Conservation (phyloP, 2,888 invertebrate species). For the Campaea margaritaria region DNA sequence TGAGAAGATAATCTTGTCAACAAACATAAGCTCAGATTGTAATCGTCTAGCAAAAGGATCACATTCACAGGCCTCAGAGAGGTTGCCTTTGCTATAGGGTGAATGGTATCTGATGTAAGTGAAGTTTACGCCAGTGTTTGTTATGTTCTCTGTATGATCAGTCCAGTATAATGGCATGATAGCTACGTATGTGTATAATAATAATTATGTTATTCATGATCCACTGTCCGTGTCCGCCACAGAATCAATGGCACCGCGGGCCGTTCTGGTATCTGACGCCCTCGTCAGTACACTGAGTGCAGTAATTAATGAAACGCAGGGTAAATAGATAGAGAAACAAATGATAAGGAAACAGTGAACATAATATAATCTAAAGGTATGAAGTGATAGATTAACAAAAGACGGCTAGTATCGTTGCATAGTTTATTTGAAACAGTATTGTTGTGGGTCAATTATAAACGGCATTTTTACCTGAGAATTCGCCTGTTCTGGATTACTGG, state of each 20-base stretch:
- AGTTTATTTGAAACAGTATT: conserved; percentile 80
- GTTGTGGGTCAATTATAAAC: conserved; percentile 82
- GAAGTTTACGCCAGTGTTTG: conserved; percentile 82
- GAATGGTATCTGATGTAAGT: conserved; percentile 81
- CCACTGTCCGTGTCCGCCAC: conserved; percentile 44
- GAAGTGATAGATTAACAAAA: conserved; percentile 81
- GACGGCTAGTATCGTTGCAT: conserved; percentile 82
- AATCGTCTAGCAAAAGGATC: conserved; percentile 72
- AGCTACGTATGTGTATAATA: conserved; percentile 74
- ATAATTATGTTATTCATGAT: conserved; percentile 56
- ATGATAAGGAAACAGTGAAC: conserved; percentile 73
- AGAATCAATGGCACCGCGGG: conserved; percentile 56
- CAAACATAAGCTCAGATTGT: conserved; percentile 45
- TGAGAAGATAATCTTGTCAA: conserved; percentile 23
- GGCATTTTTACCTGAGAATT: conserved; percentile 88
- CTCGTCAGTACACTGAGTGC: conserved; percentile 73
- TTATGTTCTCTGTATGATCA: conserved; percentile 77
- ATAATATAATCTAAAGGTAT: conserved; percentile 77
- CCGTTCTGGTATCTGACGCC: conserved; percentile 59
- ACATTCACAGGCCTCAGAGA: conserved; percentile 77
- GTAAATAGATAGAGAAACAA: conserved; percentile 52
- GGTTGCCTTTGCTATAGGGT: conserved; percentile 75
- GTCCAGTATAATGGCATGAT: conserved; percentile 74
- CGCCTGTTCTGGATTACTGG: conserved; percentile 89
- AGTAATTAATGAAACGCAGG: conserved; percentile 65